These are phyloP conservation scores for Caenorhabditis tropicalis DNA, from an alignment of 1,140 invertebrate species.

Conservation along the genomic window DNA sequence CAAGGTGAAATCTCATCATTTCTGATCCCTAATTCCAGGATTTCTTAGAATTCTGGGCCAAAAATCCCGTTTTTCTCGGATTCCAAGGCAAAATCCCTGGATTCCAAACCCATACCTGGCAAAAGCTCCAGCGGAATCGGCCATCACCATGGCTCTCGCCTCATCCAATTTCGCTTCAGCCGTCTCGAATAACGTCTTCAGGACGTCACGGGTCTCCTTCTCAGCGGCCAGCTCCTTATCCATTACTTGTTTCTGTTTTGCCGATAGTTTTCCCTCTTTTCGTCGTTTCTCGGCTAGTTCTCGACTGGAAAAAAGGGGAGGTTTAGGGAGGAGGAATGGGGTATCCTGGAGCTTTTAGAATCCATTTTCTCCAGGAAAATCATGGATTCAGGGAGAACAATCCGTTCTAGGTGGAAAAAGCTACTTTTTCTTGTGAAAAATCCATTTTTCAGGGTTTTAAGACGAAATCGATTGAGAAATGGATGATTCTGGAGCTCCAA, in stretches of 20 bases:
- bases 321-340: too few species aligned
- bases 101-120: slow-evolving; percentile 33
- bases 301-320: slow-evolving; percentile 75
- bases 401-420: slow-evolving; percentile 82
- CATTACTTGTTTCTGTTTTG: slow-evolving; percentile 91
- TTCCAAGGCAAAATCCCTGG: too few species aligned
- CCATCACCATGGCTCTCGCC: slow-evolving; percentile 31
- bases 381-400: slow-evolving; percentile 74
- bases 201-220: slow-evolving; percentile 57
- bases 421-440: too few species aligned
- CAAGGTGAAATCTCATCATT: too few species aligned
- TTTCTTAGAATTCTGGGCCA: slow-evolving; percentile 58
- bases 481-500: too few species aligned
- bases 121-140: slow-evolving; percentile 50
- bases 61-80: slow-evolving; percentile 35
- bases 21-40: background rate
- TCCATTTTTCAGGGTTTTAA: too few species aligned
- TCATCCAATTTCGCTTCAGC: slow-evolving; percentile 36
- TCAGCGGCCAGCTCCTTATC: slow-evolving; percentile 88
- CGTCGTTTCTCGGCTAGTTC: slow-evolving; percentile 89
- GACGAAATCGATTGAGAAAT: too few species aligned
- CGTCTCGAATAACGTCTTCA: background rate
- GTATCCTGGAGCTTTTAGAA: background rate
- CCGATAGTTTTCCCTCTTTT: slow-evolving; percentile 81
- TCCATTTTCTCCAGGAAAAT: background rate